Conservation (phyloP, 2,113 vertebrate genomes). For the Euleptes europaea region DNA sequence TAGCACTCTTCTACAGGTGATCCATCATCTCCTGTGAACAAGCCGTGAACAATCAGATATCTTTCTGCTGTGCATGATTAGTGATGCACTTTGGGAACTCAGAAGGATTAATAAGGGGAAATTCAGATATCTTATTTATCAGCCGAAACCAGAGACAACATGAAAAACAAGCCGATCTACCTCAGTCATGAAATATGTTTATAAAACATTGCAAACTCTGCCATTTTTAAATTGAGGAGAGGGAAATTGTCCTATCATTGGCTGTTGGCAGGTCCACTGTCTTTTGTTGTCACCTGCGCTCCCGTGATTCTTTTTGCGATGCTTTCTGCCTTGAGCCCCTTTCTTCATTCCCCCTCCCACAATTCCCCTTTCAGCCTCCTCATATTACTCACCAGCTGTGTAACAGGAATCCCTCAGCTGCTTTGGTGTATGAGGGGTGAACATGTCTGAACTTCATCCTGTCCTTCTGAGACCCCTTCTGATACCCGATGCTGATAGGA, state of each 20-base stretch:
- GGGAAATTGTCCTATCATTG: conserved; percentile 16
- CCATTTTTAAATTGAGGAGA: background rate
- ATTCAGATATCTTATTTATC: conserved; percentile 21
- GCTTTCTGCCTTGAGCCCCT: conserved; percentile 40
- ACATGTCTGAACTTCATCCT: conserved; percentile 49
- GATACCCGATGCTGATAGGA: conserved; percentile 28
- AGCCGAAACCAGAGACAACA: conserved; percentile 5
- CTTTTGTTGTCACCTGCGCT: conserved; percentile 42
- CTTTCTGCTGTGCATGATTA: conserved; percentile 20
- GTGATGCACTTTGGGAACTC: background rate
- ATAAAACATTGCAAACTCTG: background rate
- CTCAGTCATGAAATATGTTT: conserved; percentile 24
- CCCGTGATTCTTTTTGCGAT: conserved; percentile 21
- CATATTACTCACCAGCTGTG: conserved; percentile 62
- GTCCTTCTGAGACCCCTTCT: conserved; percentile 34
- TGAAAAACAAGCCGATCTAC: background rate
- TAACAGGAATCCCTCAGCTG: conserved; percentile 78
- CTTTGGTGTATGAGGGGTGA: conserved; percentile 62
- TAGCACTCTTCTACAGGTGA: background rate
- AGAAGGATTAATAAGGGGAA: background rate
- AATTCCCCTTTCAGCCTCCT: conserved; percentile 52
- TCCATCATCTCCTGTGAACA: background rate
- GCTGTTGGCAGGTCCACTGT: conserved; percentile 19
- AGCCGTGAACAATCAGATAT: background rate
- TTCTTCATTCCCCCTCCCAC: conserved; percentile 43